Percentiles rank a stretch among this genome's conserved stretches.
Evolutionary conservation across 2,888 invertebrate genomes (phyloP).

Genomic region (Tryphoninae sp.): DNA sequence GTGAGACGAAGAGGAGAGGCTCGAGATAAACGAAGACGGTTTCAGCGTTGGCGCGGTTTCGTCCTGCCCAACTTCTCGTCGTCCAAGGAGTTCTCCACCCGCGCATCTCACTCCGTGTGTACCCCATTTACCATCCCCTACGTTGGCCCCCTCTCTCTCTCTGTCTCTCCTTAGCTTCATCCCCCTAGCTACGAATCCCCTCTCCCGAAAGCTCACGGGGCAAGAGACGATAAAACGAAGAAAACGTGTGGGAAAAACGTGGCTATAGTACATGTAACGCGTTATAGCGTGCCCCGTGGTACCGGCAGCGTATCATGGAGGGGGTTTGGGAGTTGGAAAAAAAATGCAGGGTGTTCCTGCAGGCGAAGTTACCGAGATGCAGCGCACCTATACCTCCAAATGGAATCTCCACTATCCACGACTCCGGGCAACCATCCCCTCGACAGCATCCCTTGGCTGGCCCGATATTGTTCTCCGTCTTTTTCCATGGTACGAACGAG

Average conservation of each 20-base stretch:
- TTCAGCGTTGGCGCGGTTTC: slow-evolving; percentile 64
- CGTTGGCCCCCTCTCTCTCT: not conserved
- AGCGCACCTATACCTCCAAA: slow-evolving; percentile 61
- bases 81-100: slow-evolving; percentile 57
- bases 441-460: slow-evolving; percentile 39
- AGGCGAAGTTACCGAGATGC: slow-evolving; percentile 66
- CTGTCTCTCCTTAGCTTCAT: slow-evolving; percentile 17
- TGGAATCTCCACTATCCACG: slow-evolving; percentile 60
- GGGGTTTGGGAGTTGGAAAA: slow-evolving; percentile 25
- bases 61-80: slow-evolving; percentile 68
- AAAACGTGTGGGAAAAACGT: slow-evolving; percentile 48
- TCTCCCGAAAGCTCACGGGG: not conserved
- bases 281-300: slow-evolving; percentile 25
- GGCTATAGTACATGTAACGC: not conserved
- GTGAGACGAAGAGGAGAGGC: slow-evolving; percentile 29
- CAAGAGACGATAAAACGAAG: slow-evolving; percentile 40
- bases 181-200: not conserved
- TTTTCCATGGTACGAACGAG: not conserved
- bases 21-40: slow-evolving; percentile 24
- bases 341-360: slow-evolving; percentile 57
- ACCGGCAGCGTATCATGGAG: slow-evolving; percentile 3
- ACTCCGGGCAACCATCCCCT: not conserved
- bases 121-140: slow-evolving; percentile 53
- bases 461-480: slow-evolving; percentile 45
- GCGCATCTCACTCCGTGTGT: slow-evolving; percentile 51